phyloP scores from a whole-genome alignment of 2,797 vertebrate species.

The Heliangelus exortis region DNA sequence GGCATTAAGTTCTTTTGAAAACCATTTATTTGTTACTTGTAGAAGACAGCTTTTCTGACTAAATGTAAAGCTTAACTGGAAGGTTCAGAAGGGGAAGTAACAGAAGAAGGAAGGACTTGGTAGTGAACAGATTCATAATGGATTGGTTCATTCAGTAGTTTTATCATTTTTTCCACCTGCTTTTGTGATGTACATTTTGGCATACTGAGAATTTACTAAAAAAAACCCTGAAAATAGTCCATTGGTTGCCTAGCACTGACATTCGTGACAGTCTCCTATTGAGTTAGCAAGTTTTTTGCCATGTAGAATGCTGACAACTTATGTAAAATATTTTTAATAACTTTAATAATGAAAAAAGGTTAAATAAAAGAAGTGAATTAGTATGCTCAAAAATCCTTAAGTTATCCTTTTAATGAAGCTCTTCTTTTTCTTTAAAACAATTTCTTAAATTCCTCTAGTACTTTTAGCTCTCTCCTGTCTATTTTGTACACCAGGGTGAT shows the following conservation, averaged over 20 bases:
- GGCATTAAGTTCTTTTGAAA: neutral
- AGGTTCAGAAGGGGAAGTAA: slow-evolving; percentile 6
- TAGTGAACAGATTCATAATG: slow-evolving; percentile 23
- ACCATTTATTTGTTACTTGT: neutral
- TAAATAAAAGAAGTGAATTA: neutral
- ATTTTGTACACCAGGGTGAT: neutral
- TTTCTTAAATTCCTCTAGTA: neutral
- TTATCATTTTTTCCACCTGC: neutral
- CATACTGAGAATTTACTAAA: neutral
- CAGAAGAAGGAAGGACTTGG: slow-evolving; percentile 11
- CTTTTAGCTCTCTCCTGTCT: neutral
- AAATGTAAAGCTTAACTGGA: slow-evolving; percentile 1
- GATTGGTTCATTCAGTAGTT: neutral
- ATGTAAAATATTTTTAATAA: neutral
- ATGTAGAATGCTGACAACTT: neutral
- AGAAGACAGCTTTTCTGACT: slow-evolving; percentile 36
- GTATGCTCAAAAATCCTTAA: neutral
- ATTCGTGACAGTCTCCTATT: neutral
- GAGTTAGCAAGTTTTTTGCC: neutral
- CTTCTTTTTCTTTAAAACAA: neutral
- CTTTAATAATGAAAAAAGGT: neutral
- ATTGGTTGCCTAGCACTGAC: neutral
- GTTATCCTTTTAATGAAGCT: neutral
- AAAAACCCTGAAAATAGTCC: neutral
- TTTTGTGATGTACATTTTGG: neutral